Evolutionary conservation across 2,113 vertebrate genomes (phyloP).

Genomic region (Panthera tigris): DNA sequence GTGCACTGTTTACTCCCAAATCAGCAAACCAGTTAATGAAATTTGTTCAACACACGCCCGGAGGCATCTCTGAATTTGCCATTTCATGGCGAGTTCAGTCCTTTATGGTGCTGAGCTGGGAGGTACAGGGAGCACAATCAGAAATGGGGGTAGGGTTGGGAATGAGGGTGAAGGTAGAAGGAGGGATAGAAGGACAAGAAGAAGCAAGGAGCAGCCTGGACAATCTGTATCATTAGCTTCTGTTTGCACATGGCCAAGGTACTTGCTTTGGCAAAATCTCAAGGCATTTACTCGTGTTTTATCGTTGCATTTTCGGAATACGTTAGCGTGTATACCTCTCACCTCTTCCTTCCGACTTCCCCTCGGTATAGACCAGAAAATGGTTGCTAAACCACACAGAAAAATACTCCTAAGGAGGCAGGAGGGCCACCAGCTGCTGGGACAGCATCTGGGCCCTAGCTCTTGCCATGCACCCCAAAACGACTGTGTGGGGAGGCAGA

Average conservation of each 20-base stretch:
- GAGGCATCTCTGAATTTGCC: background rate
- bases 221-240: too few relatives aligned
- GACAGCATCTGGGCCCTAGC: background rate
- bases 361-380: background rate
- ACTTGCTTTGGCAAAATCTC: background rate
- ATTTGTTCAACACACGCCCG: background rate
- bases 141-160: background rate
- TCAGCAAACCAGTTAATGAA: background rate
- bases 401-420: background rate
- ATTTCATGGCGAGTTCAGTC: background rate
- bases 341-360: background rate
- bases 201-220: accelerated
- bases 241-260: background rate
- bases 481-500: background rate
- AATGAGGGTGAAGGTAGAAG: accelerated
- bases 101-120: background rate
- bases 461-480: background rate
- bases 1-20: background rate
- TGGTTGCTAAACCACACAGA: background rate
- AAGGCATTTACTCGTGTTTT: background rate
- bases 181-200: background rate
- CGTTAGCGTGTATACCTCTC: background rate
- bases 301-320: background rate
- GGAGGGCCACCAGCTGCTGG: background rate
- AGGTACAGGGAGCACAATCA: background rate